phyloP scores from a whole-genome alignment of 1,140 invertebrate genomes.

The Orchestia grillus region DNA sequence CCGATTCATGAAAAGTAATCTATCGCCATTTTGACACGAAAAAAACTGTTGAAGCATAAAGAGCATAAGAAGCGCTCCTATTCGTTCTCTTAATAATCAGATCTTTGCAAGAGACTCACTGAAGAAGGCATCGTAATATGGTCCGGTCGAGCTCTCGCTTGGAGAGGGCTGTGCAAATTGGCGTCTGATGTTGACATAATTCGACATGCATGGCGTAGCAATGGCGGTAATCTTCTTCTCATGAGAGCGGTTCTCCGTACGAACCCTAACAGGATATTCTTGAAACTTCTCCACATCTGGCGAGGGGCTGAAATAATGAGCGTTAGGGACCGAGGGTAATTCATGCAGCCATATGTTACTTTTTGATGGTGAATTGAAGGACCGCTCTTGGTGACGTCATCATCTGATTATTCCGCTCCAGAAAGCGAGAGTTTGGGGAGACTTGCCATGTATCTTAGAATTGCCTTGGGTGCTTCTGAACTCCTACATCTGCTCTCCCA shows the following conservation, averaged over 20 bases:
- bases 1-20: not conserved
- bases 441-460: not conserved
- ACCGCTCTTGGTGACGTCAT: not conserved
- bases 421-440: not conserved
- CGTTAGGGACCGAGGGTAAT: not conserved
- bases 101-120: not conserved
- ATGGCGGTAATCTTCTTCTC: slow-evolving; percentile 40
- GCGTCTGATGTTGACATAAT: slow-evolving; percentile 54
- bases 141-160: not conserved
- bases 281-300: not conserved
- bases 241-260: not conserved
- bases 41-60: too few species aligned
- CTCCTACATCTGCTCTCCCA: too few species aligned
- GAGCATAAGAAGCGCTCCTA: not conserved
- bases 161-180: slow-evolving; percentile 48
- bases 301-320: not conserved
- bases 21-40: too few species aligned
- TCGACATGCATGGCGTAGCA: slow-evolving; percentile 52
- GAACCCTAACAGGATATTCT: slow-evolving; percentile 25
- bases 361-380: not conserved
- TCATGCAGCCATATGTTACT: slow-evolving; percentile 36
- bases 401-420: not conserved
- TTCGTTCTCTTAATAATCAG: not conserved
- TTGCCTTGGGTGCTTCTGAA: not conserved
- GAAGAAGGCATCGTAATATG: slow-evolving; percentile 10